Conservation (phyloP, 2,888 invertebrate species). For the Acronicta aceris region DNA sequence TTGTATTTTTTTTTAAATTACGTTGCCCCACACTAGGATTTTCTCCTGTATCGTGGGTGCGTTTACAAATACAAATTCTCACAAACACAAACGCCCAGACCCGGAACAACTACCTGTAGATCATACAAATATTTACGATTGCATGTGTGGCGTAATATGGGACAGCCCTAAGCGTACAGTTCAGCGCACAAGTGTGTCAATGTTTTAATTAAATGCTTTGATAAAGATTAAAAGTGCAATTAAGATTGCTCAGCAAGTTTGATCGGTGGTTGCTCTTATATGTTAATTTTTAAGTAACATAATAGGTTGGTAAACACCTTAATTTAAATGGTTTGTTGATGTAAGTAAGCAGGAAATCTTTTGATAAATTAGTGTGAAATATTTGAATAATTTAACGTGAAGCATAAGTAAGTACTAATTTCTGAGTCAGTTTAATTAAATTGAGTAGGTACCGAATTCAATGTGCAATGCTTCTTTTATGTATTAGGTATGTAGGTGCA, state of each 20-base stretch:
- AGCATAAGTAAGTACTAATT: conserved; percentile 4
- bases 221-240: conserved; percentile 61
- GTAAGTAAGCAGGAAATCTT: conserved; percentile 31
- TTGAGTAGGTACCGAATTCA: background rate
- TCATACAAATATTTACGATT: no score
- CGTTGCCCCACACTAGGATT: no score
- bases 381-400: background rate
- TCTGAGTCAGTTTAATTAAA: conserved; percentile 18
- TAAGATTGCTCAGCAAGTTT: conserved; percentile 52
- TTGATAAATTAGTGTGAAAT: conserved; percentile 19
- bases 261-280: conserved; percentile 4
- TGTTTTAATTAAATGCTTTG: conserved; percentile 71
- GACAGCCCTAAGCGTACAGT: conserved; percentile 67
- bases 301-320: conserved; percentile 17
- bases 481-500: no score
- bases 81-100: no score
- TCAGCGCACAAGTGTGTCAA: conserved; percentile 72
- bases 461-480: no score
- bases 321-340: conserved; percentile 40
- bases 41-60: no score
- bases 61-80: no score
- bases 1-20: no score
- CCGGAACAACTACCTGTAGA: no score
- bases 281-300: conserved; percentile 36
- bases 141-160: conserved; percentile 50